phyloP scores from a whole-genome alignment of 2,888 invertebrate species.

The Fragum whitleyi region DNA sequence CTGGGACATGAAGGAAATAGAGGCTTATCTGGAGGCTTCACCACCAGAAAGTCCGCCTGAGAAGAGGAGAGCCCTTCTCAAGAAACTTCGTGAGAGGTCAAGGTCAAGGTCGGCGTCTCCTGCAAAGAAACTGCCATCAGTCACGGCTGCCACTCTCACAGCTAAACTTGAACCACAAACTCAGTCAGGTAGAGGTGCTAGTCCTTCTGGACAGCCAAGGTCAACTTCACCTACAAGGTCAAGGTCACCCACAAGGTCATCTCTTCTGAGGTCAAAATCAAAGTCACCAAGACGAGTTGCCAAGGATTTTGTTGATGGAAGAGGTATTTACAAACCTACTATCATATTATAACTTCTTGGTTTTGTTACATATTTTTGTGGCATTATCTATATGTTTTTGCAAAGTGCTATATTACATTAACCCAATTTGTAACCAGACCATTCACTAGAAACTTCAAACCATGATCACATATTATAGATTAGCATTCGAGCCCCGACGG shows the following conservation, averaged over 20 bases:
- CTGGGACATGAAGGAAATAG: slow-evolving; percentile 73
- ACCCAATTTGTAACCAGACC: too few species aligned
- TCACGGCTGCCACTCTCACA: slow-evolving; percentile 45
- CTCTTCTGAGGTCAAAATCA: slow-evolving; percentile 44
- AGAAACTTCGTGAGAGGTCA: slow-evolving; percentile 62
- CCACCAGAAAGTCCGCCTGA: slow-evolving; percentile 78
- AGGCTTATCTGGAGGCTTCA: slow-evolving; percentile 73
- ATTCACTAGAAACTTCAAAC: too few species aligned
- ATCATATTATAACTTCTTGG: not conserved
- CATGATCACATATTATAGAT: too few species aligned
- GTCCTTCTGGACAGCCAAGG: slow-evolving; percentile 40
- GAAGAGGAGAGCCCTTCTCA: slow-evolving; percentile 67
- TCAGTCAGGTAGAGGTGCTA: slow-evolving; percentile 17
- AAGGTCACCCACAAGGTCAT: slow-evolving; percentile 61
- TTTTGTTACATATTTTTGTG: not conserved
- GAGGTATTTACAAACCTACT: slow-evolving; percentile 37
- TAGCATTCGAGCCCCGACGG: too few species aligned
- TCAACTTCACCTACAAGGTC: slow-evolving; percentile 55
- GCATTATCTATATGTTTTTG: too few species aligned
- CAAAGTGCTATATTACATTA: too few species aligned
- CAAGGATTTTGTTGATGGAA: slow-evolving; percentile 59
- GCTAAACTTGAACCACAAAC: slow-evolving; percentile 18
- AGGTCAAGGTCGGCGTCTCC: slow-evolving; percentile 68
- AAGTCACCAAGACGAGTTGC: slow-evolving; percentile 66
- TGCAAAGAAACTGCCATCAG: slow-evolving; percentile 45